Evolutionary conservation across 2,797 vertebrate genomes (phyloP).

Genomic region (Neosalanx taihuensis): DNA sequence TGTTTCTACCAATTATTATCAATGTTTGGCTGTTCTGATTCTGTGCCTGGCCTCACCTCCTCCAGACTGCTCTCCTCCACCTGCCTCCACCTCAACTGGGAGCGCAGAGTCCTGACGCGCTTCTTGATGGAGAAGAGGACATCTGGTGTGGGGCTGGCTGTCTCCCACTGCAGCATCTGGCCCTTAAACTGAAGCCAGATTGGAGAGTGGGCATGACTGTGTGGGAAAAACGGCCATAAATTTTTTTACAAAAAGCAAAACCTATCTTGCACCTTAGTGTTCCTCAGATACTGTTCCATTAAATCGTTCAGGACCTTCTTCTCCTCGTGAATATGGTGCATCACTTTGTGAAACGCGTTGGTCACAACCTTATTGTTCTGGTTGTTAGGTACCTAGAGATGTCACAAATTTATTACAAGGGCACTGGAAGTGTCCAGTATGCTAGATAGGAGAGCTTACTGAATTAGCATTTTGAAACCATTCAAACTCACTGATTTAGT

Average conservation of each 20-base stretch:
- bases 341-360: constrained; percentile 56
- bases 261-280: constrained; percentile 60
- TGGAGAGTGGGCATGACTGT: background rate
- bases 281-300: constrained; percentile 60
- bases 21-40: background rate
- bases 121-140: constrained; percentile 73
- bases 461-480: background rate
- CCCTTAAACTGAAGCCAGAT: constrained; percentile 67
- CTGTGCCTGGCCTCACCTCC: constrained; percentile 64
- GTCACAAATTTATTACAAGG: background rate
- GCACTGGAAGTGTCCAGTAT: background rate
- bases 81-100: constrained; percentile 72
- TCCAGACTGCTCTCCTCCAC: constrained; percentile 74
- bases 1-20: background rate
- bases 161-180: constrained; percentile 64
- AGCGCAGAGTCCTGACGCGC: constrained; percentile 69
- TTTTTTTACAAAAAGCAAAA: background rate
- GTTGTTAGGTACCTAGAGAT: constrained; percentile 62
- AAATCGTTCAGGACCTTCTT: constrained; percentile 57
- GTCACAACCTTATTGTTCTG: constrained; percentile 62
- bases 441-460: background rate
- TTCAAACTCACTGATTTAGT: constrained; percentile 54
- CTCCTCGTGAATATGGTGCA: constrained; percentile 59
- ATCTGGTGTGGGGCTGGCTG: constrained; percentile 59
- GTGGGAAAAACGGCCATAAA: background rate